phyloP scores from a whole-genome alignment of 2,888 invertebrate genomes.

The Chironomus riparius region DNA sequence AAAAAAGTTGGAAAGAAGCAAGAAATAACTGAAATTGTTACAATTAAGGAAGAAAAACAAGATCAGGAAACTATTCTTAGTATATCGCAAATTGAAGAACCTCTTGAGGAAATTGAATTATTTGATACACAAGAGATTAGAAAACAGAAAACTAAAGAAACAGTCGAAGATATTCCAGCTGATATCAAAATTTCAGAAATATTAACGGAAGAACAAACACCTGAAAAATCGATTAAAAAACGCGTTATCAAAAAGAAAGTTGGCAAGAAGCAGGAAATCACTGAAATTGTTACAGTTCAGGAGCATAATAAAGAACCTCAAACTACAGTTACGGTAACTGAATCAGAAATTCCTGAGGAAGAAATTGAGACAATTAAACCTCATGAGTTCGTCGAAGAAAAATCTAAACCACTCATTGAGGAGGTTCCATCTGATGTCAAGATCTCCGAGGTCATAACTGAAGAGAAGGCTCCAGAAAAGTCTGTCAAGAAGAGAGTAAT shows the following conservation, averaged over 20 bases:
- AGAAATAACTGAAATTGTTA: conserved; percentile 44
- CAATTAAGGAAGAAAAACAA: conserved; percentile 39
- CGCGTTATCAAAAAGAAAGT: conserved; percentile 35
- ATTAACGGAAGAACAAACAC: conserved; percentile 33
- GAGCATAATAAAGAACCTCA: conserved; percentile 39
- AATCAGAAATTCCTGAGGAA: conserved; percentile 35
- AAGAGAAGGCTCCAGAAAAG: too few relatives aligned
- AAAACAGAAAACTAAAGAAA: background rate
- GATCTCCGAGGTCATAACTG: too few relatives aligned
- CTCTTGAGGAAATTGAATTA: conserved; percentile 12
- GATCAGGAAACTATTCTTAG: conserved; percentile 11
- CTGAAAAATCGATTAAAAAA: conserved; percentile 33
- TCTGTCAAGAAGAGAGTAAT: too few relatives aligned
- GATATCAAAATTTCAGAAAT: conserved; percentile 34
- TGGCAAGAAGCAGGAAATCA: conserved; percentile 33
- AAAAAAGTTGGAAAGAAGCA: conserved; percentile 29
- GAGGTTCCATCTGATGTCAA: too few relatives aligned
- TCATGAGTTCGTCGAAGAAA: too few relatives aligned
- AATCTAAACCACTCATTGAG: too few relatives aligned
- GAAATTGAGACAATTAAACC: conserved; percentile 30
- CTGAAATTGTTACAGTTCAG: conserved; percentile 41
- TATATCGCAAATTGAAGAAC: conserved; percentile 29
- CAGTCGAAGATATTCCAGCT: conserved; percentile 30
- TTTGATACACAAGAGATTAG: too few relatives aligned
- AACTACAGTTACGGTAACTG: conserved; percentile 37